Evolutionary conservation across 2,888 invertebrate species (phyloP).

Genomic region (Hoplodrina ambigua): DNA sequence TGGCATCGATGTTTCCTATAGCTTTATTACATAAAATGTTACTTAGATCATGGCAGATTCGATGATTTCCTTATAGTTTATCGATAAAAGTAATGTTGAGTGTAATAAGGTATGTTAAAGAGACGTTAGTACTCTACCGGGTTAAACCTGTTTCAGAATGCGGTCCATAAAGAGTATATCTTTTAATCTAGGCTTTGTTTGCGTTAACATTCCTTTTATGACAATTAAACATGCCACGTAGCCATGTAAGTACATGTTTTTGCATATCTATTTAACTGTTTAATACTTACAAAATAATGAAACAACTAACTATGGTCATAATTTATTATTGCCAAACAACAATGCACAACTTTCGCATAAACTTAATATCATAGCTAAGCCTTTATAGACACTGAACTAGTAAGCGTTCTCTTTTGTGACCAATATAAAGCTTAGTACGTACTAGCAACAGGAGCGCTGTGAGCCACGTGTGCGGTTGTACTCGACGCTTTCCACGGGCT

Average conservation of each 20-base stretch:
- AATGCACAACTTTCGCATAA: no score
- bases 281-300: background rate
- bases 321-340: no score
- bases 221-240: background rate
- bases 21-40: background rate
- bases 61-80: constrained; percentile 38
- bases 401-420: constrained; percentile 38
- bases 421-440: constrained; percentile 22
- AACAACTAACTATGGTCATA: background rate
- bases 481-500: constrained; percentile 67
- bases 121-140: constrained; percentile 22
- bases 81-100: constrained; percentile 22
- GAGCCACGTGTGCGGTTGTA: constrained; percentile 56
- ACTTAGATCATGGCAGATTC: background rate
- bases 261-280: background rate
- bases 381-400: constrained; percentile 8
- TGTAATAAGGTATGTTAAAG: constrained; percentile 1
- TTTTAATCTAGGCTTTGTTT: constrained; percentile 19
- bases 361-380: background rate
- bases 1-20: constrained; percentile 6
- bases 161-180: background rate
- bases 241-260: background rate
- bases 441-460: constrained; percentile 35
- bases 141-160: constrained; percentile 26
- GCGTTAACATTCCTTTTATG: background rate